A percentile compares a stretch with the other conserved stretches of the same genome.
Conservation (phyloP, 1,140 invertebrate genomes). For the Galleria mellonella region DNA sequence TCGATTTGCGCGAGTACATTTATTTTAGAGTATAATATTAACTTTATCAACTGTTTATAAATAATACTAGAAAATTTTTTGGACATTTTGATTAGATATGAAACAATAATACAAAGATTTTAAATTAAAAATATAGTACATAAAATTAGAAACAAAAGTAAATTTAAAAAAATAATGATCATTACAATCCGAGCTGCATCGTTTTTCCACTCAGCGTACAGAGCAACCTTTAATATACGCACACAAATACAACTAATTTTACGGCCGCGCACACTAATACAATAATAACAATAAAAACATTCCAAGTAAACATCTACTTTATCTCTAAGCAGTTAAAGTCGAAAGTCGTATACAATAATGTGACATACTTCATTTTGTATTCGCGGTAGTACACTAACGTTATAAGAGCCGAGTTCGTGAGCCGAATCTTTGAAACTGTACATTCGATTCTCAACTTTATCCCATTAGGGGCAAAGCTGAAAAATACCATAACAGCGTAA, state of each 20-base stretch:
- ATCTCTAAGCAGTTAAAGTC: slow-evolving; percentile 3
- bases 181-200: slow-evolving; percentile 32
- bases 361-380: slow-evolving; percentile 1
- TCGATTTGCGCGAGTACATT: too few species aligned
- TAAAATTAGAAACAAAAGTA: too few species aligned
- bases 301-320: slow-evolving; percentile 9
- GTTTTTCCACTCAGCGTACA: slow-evolving; percentile 16
- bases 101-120: too few species aligned
- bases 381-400: slow-evolving; percentile 1
- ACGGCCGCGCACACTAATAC: slow-evolving; percentile 32
- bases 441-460: slow-evolving; percentile 7
- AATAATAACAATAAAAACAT: neutral
- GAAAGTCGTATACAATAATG: slow-evolving; percentile 8
- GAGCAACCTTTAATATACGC: slow-evolving; percentile 53
- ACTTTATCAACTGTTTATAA: too few species aligned
- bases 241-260: slow-evolving; percentile 45
- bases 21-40: too few species aligned
- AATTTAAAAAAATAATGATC: neutral
- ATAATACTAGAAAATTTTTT: too few species aligned
- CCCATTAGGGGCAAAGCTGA: neutral
- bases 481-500: neutral
- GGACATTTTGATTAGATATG: too few species aligned
- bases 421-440: neutral
- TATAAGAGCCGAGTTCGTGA: slow-evolving; percentile 8
- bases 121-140: too few species aligned